Evolutionary conservation across 2,888 invertebrate species (phyloP).

Genomic region (Apamea anceps): DNA sequence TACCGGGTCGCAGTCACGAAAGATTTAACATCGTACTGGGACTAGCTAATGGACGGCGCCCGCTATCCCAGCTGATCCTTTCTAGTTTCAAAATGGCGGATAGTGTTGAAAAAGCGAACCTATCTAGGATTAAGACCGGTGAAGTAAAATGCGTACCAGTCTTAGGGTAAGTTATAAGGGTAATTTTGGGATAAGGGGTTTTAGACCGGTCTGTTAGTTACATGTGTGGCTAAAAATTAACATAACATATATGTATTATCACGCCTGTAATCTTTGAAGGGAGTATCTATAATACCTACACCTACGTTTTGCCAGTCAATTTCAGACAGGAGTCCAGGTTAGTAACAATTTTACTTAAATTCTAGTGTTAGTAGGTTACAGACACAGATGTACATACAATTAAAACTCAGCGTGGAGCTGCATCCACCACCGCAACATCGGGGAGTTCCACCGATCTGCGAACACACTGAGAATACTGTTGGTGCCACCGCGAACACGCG

Average conservation of each 20-base stretch:
- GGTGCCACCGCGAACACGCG: no score
- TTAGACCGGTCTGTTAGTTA: not conserved
- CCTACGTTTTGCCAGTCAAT: not conserved
- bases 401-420: no score
- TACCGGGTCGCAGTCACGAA: slow-evolving; percentile 52
- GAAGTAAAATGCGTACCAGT: slow-evolving; percentile 25
- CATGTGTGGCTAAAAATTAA: not conserved
- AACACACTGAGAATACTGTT: no score
- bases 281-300: no score
- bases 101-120: slow-evolving; percentile 52
- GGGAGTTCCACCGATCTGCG: no score
- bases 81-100: slow-evolving; percentile 45
- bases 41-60: slow-evolving; percentile 67
- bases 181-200: slow-evolving; percentile 14
- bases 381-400: no score
- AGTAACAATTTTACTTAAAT: no score
- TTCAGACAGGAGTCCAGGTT: no score
- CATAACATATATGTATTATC: not conserved
- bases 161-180: slow-evolving; percentile 28
- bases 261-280: not conserved
- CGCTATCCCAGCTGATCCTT: slow-evolving; percentile 52
- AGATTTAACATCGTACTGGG: slow-evolving; percentile 64
- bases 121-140: slow-evolving; percentile 21
- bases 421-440: no score
- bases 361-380: no score